phyloP scores from a whole-genome alignment of 1,140 invertebrate species.

The Frieseomelitta varia region DNA sequence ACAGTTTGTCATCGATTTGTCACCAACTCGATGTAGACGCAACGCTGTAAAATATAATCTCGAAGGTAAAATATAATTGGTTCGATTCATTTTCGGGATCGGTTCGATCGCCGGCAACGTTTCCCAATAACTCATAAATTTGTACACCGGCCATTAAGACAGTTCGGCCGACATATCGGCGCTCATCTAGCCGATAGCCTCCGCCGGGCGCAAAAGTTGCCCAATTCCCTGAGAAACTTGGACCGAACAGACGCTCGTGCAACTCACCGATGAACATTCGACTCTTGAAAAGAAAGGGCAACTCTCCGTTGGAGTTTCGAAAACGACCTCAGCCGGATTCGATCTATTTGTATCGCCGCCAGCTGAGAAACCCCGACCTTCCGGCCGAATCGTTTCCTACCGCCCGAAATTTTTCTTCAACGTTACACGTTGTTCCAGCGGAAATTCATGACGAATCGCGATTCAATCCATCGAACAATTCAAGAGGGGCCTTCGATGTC shows the following conservation, averaged over 20 bases:
- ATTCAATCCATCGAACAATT: conserved; percentile 31
- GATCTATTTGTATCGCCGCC: conserved; percentile 32
- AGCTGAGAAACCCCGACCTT: not conserved
- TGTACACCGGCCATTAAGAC: not conserved
- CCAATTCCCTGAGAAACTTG: conserved; percentile 11
- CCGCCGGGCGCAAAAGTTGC: not conserved
- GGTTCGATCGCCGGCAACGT: not conserved
- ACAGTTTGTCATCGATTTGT: not conserved
- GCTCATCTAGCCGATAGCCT: not conserved
- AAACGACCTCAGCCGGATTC: not conserved
- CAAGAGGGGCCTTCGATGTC: conserved; percentile 12
- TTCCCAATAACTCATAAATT: conserved; percentile 1
- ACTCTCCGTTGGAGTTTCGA: not conserved
- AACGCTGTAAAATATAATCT: not conserved
- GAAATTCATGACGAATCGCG: conserved; percentile 37
- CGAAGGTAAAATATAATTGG: no score
- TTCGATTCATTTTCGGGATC: not conserved
- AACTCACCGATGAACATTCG: conserved; percentile 14
- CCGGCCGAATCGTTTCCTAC: not conserved
- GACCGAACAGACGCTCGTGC: not conserved
- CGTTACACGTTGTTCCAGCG: not conserved
- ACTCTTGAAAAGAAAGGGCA: not conserved
- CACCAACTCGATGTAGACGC: not conserved
- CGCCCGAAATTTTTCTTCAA: not conserved
- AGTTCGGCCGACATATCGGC: not conserved